Base-by-base conservation (phyloP, 1,140 invertebrate species). In the Lepidurus couesii region DNA sequence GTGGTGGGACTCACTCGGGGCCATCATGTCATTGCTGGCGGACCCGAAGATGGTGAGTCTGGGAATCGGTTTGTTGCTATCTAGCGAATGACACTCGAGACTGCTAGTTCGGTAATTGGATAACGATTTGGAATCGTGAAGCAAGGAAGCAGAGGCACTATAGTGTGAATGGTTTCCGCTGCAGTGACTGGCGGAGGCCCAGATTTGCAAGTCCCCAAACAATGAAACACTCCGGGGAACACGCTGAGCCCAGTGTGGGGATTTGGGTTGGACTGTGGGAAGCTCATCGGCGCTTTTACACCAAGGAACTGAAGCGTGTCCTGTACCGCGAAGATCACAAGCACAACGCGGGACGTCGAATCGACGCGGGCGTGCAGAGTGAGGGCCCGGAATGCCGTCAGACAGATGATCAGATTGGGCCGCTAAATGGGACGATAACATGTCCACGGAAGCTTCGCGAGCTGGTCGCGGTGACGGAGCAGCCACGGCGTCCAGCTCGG, bases 21-120 rank as follows among this genome's bases (percentile, higher is more conserved):
- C 53, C 53, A 65, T 65, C 9, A 65, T 65, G 53, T 65, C 53
- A 65, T 65, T 65, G 21, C 53, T 65, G 53, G 9, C 53, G 13
- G 53, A 65, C 7, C 53, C 53, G 53, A 65, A 65, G 53, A 65
- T 65, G 16, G 53, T 65, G 53, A 65, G 21, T 7, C 53, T n/a
- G 9, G 53, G 53, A 65, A 65, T 65, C 53, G 53, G 53, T 65
- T 65, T 65, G 53, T 21, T 21, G 21, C 53, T 65, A 65, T 65
- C 53, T 21, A 65, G 53, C 53, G 53, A 65, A 65, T 65, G 53
- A 21, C 53, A 65, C 21, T 65, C 53, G 16, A 65, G 53, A 16
- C 53, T 65, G 21, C 53, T 65, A 65, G 53, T 65, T 65, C 53
- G 53, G 53, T 65, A 65, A 65, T 65, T 65, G 53, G 53, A 65